Base-by-base conservation (phyloP, 2,888 invertebrate species). In the Xanthia icteritia region DNA sequence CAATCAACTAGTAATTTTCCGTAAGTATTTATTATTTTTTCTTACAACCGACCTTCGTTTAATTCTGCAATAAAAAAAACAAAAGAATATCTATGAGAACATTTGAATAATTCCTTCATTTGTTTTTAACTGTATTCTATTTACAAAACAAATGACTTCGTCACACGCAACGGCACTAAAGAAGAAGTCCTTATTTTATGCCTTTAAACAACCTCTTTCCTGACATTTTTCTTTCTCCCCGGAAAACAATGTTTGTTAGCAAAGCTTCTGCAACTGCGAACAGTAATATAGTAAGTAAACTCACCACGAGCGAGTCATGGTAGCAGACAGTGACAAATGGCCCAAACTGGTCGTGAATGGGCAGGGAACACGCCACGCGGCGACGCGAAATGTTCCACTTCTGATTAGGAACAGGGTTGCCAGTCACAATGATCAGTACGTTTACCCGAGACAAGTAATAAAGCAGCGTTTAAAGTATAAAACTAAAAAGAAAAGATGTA, bases 291-390 rank as follows among this genome's bases (percentile, higher is more conserved):
- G 74, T 86, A 72, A 86, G 83, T 83, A 82, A 83, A 36, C 61
- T 54, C 64, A 72, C 65, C 70, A 70, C 58, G 60, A 68, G 31
- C 76, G 48, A 82, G 85, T 83, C 71, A 72, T 77, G 78, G 70
- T 77, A 82, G 86, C 58, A 74, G 83, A 83, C 83, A 83, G 51
- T 83, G 83, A 83, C 83, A 86, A 83, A 83, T 83, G 74, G 71
- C 63, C 39, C 42, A 63, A 69, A 68, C 56, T 78, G 51, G 76
- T 83, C 74, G 73, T 83, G 86, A 83, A 83, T 86, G 79, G 83
- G 71, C 74, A 68, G 58, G 79, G 56, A 72, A 72, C 83, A 83
- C 83, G 83, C 86, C 73, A 83, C 42, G 63, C 45, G 39, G 68
- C 63, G 66, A 69, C 85, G 77, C 66, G 54, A 83, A 86, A 66